Evolutionary conservation across 2,888 invertebrate species (phyloP), one percentile per base, ranked within the genome.

Genomic region (Electrophaes corylata): DNA sequence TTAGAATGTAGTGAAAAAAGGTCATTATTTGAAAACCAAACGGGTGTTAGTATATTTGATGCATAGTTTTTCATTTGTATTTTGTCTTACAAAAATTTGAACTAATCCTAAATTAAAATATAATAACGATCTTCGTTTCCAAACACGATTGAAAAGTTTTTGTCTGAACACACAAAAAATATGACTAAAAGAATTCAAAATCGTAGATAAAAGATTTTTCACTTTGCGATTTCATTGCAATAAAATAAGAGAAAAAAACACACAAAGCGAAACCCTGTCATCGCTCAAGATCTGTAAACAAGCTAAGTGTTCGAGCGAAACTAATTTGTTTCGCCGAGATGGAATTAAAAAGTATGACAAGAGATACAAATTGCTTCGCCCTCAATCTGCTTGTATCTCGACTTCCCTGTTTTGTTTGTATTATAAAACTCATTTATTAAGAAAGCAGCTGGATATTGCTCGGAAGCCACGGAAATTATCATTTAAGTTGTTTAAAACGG

Each of bases 261-360:
- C 62, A 72, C 76, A 75, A 79, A 79, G 69, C 67, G 66, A 67
- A 72, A 72, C 70, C 68, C 69, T 67, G 71, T 70, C 73, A 79
- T 76, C 73, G 73, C 76, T 72, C 72, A 73, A 77, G 78, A 78
- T 79, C 77, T 80, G 81, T 76, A 82, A 84, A 84, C 79, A 83
- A 82, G 79, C 78, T 83, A 83, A 84, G 81, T 80, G 80, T 81
- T 82, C 76, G 67, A 78, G 79, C 76, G 77, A 78, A 81, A 81
- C 79, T 83, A 83, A 85, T 84, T 83, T 86, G 83, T 84, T 81
- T 81, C 80, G 78, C 75, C 71, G 61, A 74, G 76, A 81, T 84
- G 76, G 85, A 87, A 88, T 88, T 88, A 88, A 88, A 88, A 84
- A 88, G 82, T 84, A 85, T 86, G 86, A 87, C 84, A 83, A 84